Evolutionary conservation across 1,140 invertebrate species (phyloP).

Genomic region (Lucilia cuprina): DNA sequence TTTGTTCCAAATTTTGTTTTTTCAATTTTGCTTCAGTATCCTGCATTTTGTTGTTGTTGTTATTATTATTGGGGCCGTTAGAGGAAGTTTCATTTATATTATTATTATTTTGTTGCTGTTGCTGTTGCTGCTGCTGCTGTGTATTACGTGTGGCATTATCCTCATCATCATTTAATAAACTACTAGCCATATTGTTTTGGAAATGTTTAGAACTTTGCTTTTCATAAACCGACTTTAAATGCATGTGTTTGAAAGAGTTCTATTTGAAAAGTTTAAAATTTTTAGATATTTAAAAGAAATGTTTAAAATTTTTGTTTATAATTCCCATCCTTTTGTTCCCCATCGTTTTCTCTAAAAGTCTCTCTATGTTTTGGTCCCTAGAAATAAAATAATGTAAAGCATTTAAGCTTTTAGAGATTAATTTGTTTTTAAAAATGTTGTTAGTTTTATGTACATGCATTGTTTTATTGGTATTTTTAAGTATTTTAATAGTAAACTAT

Average conservation of each 20-base stretch:
- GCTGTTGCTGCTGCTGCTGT: not conserved
- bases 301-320: not conserved
- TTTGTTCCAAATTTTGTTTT: slow-evolving; percentile 50
- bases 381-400: slow-evolving; percentile 27
- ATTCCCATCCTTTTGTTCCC: not conserved
- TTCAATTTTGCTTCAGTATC: slow-evolving; percentile 48
- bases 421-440: not conserved
- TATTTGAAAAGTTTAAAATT: too few relatives aligned
- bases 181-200: slow-evolving; percentile 17
- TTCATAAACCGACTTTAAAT: not conserved
- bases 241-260: not conserved
- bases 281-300: too few relatives aligned
- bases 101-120: slow-evolving; percentile 35
- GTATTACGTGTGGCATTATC: slow-evolving; percentile 15
- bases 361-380: not conserved
- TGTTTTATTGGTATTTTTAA: not conserved
- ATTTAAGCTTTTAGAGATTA: slow-evolving; percentile 6
- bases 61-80: not conserved
- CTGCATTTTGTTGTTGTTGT: slow-evolving; percentile 32
- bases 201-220: not conserved
- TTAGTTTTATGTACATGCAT: not conserved
- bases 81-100: not conserved
- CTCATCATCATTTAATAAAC: slow-evolving; percentile 29
- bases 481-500: not conserved
- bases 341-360: too few relatives aligned